Percentiles rank a stretch among this genome's conserved stretches.
These are phyloP conservation scores for Smutsia temminckii DNA, from an alignment of 2,797 vertebrate genomes.

Conservation along the genomic window DNA sequence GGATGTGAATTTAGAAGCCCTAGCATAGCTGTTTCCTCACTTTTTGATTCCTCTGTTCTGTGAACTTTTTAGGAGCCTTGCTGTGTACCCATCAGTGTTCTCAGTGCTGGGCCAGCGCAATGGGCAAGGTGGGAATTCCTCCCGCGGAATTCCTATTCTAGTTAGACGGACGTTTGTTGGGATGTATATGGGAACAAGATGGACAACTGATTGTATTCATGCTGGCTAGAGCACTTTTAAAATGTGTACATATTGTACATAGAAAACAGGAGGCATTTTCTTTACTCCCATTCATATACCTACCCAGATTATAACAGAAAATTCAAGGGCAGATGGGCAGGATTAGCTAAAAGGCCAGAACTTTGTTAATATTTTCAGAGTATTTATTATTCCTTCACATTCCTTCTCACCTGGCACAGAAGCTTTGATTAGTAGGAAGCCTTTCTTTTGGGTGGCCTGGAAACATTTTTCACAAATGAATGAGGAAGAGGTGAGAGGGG, in stretches of 20 bases:
- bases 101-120: accelerated
- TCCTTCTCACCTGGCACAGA: neutral
- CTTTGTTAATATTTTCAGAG: neutral
- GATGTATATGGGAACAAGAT: neutral
- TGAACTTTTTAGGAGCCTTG: neutral
- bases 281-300: neutral
- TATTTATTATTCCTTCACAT: neutral
- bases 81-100: neutral
- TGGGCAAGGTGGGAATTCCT: neutral
- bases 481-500: neutral
- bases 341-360: neutral
- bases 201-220: neutral
- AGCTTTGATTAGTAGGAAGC: neutral
- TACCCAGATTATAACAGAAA: neutral
- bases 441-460: neutral
- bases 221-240: neutral
- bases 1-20: neutral
- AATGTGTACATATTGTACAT: neutral
- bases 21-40: neutral
- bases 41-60: neutral
- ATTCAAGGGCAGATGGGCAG: neutral
- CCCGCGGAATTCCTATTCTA: neutral
- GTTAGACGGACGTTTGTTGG: neutral
- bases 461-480: neutral
- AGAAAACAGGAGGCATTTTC: neutral